phyloP scores from a whole-genome alignment of 2,888 invertebrate genomes.

The Drosophila kuntzei region DNA sequence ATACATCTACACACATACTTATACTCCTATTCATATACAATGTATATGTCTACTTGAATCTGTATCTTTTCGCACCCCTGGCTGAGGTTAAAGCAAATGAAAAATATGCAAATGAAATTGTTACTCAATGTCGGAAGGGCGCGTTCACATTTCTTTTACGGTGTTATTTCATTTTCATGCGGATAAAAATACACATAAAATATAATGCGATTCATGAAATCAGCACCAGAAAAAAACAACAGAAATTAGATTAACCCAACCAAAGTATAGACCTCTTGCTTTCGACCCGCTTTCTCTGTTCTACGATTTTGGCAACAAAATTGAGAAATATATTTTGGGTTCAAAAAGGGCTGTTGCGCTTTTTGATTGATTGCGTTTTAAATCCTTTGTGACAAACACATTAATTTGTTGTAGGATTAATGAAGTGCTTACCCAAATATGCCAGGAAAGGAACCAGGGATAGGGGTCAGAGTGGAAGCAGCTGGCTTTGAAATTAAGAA shows the following conservation, averaged over 20 bases:
- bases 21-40: constrained; percentile 5
- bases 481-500: constrained; percentile 31
- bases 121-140: constrained; percentile 68
- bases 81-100: constrained; percentile 61
- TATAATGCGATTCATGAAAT: constrained; percentile 68
- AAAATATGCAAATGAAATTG: constrained; percentile 79
- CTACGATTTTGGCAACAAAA: constrained; percentile 45
- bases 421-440: constrained; percentile 50
- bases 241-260: constrained; percentile 54
- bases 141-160: constrained; percentile 36
- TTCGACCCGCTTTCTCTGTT: neutral
- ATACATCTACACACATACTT: constrained; percentile 40
- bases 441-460: neutral
- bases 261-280: constrained; percentile 2
- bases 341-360: constrained; percentile 46
- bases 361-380: constrained; percentile 69
- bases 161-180: constrained; percentile 70
- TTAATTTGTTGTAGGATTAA: constrained; percentile 71
- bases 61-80: constrained; percentile 59
- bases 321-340: constrained; percentile 54
- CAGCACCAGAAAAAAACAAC: constrained; percentile 43
- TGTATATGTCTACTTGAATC: constrained; percentile 17
- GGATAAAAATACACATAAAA: constrained; percentile 61
- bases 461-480: constrained; percentile 23
- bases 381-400: constrained; percentile 69